Conservation (phyloP, 1,140 invertebrate species). For the Cyclina sinensis region DNA sequence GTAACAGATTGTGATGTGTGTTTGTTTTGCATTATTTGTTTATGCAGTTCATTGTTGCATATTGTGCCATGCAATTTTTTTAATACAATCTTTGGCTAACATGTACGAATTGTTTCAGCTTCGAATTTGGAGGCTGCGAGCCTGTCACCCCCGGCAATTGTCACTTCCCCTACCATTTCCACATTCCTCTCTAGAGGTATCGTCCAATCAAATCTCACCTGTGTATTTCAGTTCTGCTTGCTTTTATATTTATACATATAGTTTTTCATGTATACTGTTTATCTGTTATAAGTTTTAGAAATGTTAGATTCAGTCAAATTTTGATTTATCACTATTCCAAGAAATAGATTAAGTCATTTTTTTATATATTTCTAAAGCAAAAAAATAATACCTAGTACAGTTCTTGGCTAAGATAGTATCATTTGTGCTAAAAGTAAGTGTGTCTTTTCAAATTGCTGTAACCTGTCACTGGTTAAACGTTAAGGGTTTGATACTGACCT, state of each 20-base stretch:
- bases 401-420: too few relatives aligned
- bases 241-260: not conserved
- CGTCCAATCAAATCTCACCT: conserved; percentile 1
- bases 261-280: not conserved
- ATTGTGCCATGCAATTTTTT: not conserved
- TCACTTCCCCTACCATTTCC: conserved; percentile 28
- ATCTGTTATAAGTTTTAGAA: not conserved
- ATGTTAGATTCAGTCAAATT: not conserved
- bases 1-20: too few relatives aligned
- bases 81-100: conserved; percentile 9
- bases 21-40: too few relatives aligned
- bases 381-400: too few relatives aligned
- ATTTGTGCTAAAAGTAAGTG: too few relatives aligned
- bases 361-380: too few relatives aligned
- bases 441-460: too few relatives aligned
- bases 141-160: conserved; percentile 30
- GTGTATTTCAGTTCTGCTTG: not conserved
- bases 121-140: conserved; percentile 8
- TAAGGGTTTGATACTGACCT: too few relatives aligned
- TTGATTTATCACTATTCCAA: too few relatives aligned
- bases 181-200: conserved; percentile 30
- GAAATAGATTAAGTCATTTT: too few relatives aligned
- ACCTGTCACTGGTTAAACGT: too few relatives aligned
- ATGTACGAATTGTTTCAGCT: conserved; percentile 16
- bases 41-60: too few relatives aligned